A percentile compares a stretch with the other conserved stretches of the same genome.
phyloP scores from a whole-genome alignment of 2,888 invertebrate species.

The Lamellibrachia columna region DNA sequence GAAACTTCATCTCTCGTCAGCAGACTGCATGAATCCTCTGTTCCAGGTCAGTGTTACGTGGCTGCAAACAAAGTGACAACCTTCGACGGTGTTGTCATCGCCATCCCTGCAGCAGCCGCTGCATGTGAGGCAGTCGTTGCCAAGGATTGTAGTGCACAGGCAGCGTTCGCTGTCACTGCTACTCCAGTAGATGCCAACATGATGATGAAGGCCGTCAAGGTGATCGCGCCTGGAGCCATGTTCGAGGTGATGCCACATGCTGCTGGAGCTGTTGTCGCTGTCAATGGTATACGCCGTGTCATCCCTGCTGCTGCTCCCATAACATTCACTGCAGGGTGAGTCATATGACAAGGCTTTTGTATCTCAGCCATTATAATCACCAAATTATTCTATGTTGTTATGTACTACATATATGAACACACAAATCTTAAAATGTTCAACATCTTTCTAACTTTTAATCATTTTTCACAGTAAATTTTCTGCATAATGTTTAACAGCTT shows the following conservation, averaged over 20 bases:
- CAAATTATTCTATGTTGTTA: neutral
- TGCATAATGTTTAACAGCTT: too few relatives aligned
- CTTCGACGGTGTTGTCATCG: neutral
- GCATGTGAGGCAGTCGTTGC: neutral
- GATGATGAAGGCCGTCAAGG: neutral
- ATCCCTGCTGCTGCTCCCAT: neutral
- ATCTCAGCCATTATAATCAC: neutral
- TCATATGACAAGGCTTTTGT: neutral
- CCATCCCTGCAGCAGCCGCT: neutral
- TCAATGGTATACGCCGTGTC: neutral
- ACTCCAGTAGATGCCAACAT: neutral
- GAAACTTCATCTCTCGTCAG: too few relatives aligned
- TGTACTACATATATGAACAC: neutral
- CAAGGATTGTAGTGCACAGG: neutral
- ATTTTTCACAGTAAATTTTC: too few relatives aligned
- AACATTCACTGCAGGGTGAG: neutral
- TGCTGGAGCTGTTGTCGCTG: neutral
- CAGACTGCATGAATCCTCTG: too few relatives aligned
- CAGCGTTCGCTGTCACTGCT: neutral
- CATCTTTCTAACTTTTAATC: too few relatives aligned
- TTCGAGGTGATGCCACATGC: neutral
- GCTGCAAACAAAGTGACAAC: neutral
- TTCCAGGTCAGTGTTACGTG: neutral
- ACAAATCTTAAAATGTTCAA: too few relatives aligned
- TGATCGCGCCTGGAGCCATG: neutral